Evolutionary conservation across 2,113 vertebrate species (phyloP).

Genomic region (Poeciliopsis prolifica): DNA sequence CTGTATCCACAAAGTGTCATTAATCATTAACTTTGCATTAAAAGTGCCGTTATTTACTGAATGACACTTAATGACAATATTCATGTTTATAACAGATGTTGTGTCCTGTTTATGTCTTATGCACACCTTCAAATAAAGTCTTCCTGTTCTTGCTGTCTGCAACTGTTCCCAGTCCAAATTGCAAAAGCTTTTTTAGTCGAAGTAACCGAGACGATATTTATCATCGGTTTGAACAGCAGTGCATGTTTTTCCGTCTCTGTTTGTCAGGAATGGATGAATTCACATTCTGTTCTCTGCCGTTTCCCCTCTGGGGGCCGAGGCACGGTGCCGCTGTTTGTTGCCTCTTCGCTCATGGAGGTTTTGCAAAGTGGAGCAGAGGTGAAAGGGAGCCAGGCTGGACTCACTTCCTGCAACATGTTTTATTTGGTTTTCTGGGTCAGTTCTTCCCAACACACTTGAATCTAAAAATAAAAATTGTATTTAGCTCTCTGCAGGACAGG

Average conservation of each 20-base stretch:
- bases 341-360: background rate
- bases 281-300: constrained; percentile 61
- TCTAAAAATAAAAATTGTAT: constrained; percentile 61
- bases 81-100: no score
- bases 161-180: background rate
- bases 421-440: constrained; percentile 40
- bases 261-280: constrained; percentile 56
- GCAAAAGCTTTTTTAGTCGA: background rate
- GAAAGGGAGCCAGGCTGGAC: constrained; percentile 17
- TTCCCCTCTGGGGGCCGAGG: constrained; percentile 24
- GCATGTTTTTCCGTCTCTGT: constrained; percentile 20
- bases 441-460: constrained; percentile 28
- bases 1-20: no score
- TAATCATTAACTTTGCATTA: no score
- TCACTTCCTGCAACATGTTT: constrained; percentile 50
- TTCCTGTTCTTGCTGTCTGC: background rate
- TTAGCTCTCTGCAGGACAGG: constrained; percentile 42
- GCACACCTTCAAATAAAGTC: no score
- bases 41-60: no score
- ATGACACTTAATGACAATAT: no score
- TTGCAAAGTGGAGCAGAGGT: constrained; percentile 42
- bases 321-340: constrained; percentile 24
- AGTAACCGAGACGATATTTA: constrained; percentile 25
- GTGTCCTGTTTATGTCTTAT: no score
- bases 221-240: constrained; percentile 14